These are phyloP conservation scores for Chalcosyrphus nemorum DNA, from an alignment of 2,888 invertebrate genomes.

Conservation along the genomic window DNA sequence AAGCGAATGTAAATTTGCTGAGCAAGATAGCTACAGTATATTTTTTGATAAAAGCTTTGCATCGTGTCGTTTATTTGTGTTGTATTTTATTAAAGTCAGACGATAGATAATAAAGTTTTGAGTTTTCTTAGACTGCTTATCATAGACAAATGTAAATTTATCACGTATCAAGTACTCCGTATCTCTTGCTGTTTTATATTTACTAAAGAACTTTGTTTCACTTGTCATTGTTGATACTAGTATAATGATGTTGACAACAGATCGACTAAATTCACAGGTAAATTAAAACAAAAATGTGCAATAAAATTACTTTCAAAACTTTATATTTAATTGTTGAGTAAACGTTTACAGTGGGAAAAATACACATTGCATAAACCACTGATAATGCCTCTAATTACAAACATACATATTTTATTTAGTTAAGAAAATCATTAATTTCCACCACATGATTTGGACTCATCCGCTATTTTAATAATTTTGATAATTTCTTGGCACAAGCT, in stretches of 20 bases:
- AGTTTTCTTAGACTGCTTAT: slow-evolving; percentile 32
- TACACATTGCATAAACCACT: not conserved
- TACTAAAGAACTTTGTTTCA: not conserved
- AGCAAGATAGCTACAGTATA: slow-evolving; percentile 17
- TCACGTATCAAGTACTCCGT: not conserved
- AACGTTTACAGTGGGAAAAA: not conserved
- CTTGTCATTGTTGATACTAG: not conserved
- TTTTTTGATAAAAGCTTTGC: slow-evolving; percentile 1
- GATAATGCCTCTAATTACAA: not conserved
- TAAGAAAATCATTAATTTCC: slow-evolving; percentile 31
- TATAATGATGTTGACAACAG: slow-evolving; percentile 38
- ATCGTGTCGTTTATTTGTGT: slow-evolving; percentile 22
- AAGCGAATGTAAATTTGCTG: not conserved
- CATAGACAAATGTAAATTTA: slow-evolving; percentile 20
- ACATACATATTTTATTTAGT: no score
- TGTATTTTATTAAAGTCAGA: slow-evolving; percentile 25
- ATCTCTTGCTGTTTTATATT: not conserved
- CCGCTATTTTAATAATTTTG: slow-evolving; percentile 83
- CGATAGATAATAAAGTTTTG: slow-evolving; percentile 25
- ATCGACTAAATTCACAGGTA: slow-evolving; percentile 32
- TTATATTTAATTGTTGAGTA: not conserved
- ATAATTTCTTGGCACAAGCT: slow-evolving; percentile 82
- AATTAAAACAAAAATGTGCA: not conserved
- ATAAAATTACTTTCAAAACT: not conserved
- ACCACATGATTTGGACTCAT: slow-evolving; percentile 79